A percentile compares a stretch with the other conserved stretches of the same genome.
Conservation (phyloP, 92 coral and sea anemone genomes). For the Siderastrea radians region DNA sequence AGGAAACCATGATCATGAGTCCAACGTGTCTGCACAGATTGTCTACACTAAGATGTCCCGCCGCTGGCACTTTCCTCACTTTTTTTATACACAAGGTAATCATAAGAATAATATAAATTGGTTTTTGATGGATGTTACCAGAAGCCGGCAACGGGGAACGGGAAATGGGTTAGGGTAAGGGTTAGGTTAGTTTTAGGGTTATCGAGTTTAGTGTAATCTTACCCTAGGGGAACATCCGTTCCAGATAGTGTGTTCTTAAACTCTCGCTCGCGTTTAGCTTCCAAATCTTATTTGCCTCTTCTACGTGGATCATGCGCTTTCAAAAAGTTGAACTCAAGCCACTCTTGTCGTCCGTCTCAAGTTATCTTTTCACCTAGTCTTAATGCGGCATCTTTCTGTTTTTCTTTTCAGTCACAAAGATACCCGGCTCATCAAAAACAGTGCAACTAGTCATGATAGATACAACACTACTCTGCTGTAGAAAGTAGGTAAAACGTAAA, state of each 20-base stretch:
- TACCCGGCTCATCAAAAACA: conserved; percentile 78
- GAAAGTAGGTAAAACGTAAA: conserved; percentile 50
- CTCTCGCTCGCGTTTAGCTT: too few relatives aligned
- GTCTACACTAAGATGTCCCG: conserved; percentile 80
- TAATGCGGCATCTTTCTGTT: not conserved
- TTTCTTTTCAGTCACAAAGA: conserved; percentile 58
- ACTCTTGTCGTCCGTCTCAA: too few relatives aligned
- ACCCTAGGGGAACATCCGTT: too few relatives aligned
- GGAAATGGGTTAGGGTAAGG: too few relatives aligned
- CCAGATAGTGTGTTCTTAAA: too few relatives aligned
- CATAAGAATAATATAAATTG: not conserved
- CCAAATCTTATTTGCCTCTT: too few relatives aligned
- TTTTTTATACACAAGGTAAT: conserved; percentile 86
- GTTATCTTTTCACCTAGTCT: too few relatives aligned
- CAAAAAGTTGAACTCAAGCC: too few relatives aligned
- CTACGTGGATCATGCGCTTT: too few relatives aligned
- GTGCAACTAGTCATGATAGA: conserved; percentile 91
- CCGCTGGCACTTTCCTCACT: conserved; percentile 92
- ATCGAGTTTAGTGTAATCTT: too few relatives aligned
- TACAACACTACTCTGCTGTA: conserved; percentile 85
- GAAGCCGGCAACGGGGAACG: too few relatives aligned
- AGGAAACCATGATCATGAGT: conserved; percentile 92
- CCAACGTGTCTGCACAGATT: conserved; percentile 95
- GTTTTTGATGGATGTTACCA: not conserved
- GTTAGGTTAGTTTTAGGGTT: too few relatives aligned